Evolutionary conservation across 2,113 vertebrate genomes (phyloP).

Genomic region (Neotoma lepida): DNA sequence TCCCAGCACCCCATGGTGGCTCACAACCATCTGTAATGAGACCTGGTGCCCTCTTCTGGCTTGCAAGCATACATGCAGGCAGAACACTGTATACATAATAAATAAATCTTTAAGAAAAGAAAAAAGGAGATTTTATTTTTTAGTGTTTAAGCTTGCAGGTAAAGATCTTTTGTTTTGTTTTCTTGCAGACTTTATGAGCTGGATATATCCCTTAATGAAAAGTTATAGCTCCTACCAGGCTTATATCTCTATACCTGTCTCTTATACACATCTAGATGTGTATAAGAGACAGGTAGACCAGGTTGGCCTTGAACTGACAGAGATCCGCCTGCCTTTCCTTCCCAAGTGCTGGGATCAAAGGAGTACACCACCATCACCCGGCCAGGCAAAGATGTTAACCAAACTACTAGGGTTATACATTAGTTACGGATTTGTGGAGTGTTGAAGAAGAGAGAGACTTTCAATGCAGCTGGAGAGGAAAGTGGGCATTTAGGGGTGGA

Average conservation of each 20-base stretch:
- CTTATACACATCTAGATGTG: no score
- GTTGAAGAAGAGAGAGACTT: background rate
- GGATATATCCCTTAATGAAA: no score
- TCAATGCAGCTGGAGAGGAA: background rate
- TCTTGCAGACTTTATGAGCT: no score
- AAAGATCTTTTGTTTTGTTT: background rate
- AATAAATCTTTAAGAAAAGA: no score
- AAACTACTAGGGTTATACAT: background rate
- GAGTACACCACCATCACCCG: accelerated
- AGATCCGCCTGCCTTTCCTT: background rate
- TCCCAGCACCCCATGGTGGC: no score
- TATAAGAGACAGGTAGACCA: no score
- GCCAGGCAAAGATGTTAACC: background rate
- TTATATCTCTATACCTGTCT: no score
- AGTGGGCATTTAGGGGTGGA: background rate
- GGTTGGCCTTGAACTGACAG: background rate
- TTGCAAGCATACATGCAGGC: no score
- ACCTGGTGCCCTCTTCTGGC: no score
- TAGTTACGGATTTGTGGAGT: background rate
- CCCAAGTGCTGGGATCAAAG: background rate
- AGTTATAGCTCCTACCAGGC: no score
- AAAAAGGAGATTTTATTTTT: background rate
- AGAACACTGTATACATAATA: no score
- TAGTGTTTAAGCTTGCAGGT: background rate
- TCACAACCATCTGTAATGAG: no score